phyloP scores from a whole-genome alignment of 2,888 invertebrate species.

The Geotrupes spiniger region DNA sequence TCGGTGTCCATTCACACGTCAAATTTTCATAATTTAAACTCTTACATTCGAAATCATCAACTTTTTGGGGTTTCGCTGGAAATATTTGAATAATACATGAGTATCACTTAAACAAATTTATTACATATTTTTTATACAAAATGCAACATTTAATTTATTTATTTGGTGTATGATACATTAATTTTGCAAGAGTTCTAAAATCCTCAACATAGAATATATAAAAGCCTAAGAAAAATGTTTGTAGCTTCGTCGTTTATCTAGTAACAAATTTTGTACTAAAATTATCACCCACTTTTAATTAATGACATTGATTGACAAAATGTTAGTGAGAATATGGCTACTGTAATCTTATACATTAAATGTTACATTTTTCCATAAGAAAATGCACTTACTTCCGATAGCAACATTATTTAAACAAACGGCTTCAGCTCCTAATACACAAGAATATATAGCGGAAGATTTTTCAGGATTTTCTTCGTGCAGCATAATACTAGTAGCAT shows the following conservation, averaged over 20 bases:
- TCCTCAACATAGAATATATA: too few relatives aligned
- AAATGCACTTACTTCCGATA: constrained; percentile 56
- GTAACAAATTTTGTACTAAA: too few relatives aligned
- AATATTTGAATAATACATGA: constrained; percentile 28
- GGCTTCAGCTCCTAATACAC: constrained; percentile 49
- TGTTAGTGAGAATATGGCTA: too few relatives aligned
- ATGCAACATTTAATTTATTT: too few relatives aligned
- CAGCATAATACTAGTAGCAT: constrained; percentile 62
- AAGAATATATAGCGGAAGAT: constrained; percentile 56
- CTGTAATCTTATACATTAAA: constrained; percentile 20
- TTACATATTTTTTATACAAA: too few relatives aligned
- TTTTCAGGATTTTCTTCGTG: constrained; percentile 56
- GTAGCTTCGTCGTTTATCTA: too few relatives aligned
- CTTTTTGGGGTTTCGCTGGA: constrained; percentile 60
- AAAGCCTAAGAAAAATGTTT: too few relatives aligned
- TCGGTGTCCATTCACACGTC: constrained; percentile 70
- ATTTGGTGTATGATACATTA: too few relatives aligned
- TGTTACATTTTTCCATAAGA: constrained; percentile 8
- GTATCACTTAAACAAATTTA: neutral
- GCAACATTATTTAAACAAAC: constrained; percentile 58
- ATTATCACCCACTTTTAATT: too few relatives aligned
- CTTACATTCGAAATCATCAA: constrained; percentile 69
- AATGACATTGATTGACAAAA: too few relatives aligned
- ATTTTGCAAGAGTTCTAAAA: too few relatives aligned
- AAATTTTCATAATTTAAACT: constrained; percentile 72